Conservation (phyloP, 2,797 vertebrate genomes). For the Sebastes matsubarae region DNA sequence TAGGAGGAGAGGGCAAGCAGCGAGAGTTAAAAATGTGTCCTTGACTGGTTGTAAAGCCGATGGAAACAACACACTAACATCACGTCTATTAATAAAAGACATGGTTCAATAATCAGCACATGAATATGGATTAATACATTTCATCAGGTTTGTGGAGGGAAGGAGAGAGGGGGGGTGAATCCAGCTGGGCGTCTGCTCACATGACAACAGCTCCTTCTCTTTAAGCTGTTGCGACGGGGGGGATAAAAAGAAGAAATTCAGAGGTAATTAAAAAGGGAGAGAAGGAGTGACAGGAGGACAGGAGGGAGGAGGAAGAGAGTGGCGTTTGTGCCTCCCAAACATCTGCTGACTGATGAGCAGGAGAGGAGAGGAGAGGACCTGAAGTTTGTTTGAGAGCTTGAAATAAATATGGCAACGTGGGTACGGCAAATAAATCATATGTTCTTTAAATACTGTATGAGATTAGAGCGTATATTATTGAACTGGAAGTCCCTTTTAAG, state of each 20-base stretch:
- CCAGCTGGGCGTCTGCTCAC: slow-evolving; percentile 29
- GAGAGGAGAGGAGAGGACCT: slow-evolving; percentile 8
- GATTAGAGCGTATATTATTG: slow-evolving; percentile 51
- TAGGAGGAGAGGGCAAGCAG: background rate
- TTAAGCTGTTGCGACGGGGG: slow-evolving; percentile 4
- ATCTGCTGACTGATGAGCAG: slow-evolving; percentile 52
- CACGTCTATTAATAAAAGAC: slow-evolving; percentile 26
- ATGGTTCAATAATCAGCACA: slow-evolving; percentile 32
- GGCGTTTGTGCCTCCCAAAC: slow-evolving; percentile 54
- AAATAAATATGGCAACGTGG: slow-evolving; percentile 15
- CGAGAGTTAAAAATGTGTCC: slow-evolving; percentile 6
- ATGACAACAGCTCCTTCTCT: slow-evolving; percentile 34
- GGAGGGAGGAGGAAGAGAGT: slow-evolving; percentile 53
- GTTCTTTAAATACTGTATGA: slow-evolving; percentile 60
- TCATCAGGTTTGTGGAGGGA: slow-evolving; percentile 24
- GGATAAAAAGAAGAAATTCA: slow-evolving; percentile 28
- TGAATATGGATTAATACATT: slow-evolving; percentile 31
- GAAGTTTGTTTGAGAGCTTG: slow-evolving; percentile 22
- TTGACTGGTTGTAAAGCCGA: background rate
- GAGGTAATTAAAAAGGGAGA: slow-evolving; percentile 39
- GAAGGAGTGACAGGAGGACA: slow-evolving; percentile 51
- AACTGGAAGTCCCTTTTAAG: slow-evolving; percentile 21
- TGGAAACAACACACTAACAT: background rate
- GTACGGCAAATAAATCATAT: slow-evolving; percentile 52
- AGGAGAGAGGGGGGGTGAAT: background rate